These are phyloP conservation scores for Chymomyza procnemis DNA, from an alignment of 2,888 invertebrate genomes.

Conservation along the genomic window DNA sequence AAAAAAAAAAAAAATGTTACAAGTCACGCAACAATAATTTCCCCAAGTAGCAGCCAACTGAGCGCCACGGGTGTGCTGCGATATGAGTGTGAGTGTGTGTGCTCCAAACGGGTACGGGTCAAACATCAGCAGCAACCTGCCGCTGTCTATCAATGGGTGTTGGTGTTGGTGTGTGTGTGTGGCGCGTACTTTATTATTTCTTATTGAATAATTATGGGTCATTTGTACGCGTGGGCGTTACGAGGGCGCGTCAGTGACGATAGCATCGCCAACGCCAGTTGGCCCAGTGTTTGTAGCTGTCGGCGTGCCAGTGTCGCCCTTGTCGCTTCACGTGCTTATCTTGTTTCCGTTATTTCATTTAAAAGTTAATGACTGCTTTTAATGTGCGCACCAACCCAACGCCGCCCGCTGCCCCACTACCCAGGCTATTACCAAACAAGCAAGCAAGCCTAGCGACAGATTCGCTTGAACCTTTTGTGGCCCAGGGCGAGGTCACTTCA, in stretches of 20 bases:
- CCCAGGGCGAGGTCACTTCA: conserved; percentile 17
- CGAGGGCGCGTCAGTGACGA: conserved; percentile 23
- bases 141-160: conserved; percentile 58
- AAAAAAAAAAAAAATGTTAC: conserved; percentile 49
- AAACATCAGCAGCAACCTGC: conserved; percentile 1
- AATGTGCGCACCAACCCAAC: conserved; percentile 48
- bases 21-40: conserved; percentile 76
- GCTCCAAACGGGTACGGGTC: neutral
- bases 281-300: neutral
- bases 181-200: conserved; percentile 68
- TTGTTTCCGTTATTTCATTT: conserved; percentile 72
- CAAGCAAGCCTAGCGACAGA: conserved; percentile 11
- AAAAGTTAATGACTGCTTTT: conserved; percentile 74
- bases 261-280: conserved; percentile 38
- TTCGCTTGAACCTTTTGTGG: neutral
- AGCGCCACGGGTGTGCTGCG: neutral
- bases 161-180: conserved; percentile 16
- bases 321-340: conserved; percentile 70
- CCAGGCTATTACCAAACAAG: too few species aligned
- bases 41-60: conserved; percentile 22
- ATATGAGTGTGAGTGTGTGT: neutral
- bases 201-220: conserved; percentile 77
- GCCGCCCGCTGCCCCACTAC: too few species aligned
- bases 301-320: neutral
- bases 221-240: conserved; percentile 57